Evolutionary conservation across 2,888 invertebrate genomes (phyloP), one percentile per base, ranked within the genome.

Genomic region (Netelia inedita): DNA sequence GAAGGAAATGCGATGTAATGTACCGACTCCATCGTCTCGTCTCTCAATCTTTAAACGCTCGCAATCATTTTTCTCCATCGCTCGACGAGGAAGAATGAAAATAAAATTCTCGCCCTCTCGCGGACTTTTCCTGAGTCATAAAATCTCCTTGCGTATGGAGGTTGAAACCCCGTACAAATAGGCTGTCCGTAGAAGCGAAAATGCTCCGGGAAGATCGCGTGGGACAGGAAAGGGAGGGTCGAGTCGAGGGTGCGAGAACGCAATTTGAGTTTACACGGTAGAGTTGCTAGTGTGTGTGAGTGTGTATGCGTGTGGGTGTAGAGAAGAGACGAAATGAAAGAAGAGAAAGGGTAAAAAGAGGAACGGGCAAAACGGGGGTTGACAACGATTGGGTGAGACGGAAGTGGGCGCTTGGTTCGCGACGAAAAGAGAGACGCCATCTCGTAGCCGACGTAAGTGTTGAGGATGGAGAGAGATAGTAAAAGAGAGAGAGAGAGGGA

Each of bases 401-500:
- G 82, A 82, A 82, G 82, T 85, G 79, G 66, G 61, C 43, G 68
- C 66, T 65, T 57, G 53, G 73, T 76, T 72, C 72, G 61, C 35
- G 66, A 66, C 41, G 66, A 71, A 65, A 76, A 82, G 78, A 50
- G 68, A 81, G 61, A 76, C 75, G 59, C 71, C 61, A 35, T 71
- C 41, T 61, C 61, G 65, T 74, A 59, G 61, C 75, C 78, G 50
- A 50, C 41, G 63, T 69, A 73, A 41, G 59, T 78, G 66, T 68
- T 73, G 68, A 68, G 53, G 46, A 19, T 63, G 63, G 65, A 19
- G 43, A 41, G 72, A 55, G 65, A 61, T 72, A 41, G 66, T 66
- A 59, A 50, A 55, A 46, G 57, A 53, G 9, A 3, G 19, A 10
- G 35, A n/a, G 53, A 35, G n/a, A 10, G 35, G 14, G 53, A 35